Evolutionary conservation across 2,113 vertebrate species (phyloP), one percentile per base, ranked within the genome.

Genomic region (Tiliqua scincoides): DNA sequence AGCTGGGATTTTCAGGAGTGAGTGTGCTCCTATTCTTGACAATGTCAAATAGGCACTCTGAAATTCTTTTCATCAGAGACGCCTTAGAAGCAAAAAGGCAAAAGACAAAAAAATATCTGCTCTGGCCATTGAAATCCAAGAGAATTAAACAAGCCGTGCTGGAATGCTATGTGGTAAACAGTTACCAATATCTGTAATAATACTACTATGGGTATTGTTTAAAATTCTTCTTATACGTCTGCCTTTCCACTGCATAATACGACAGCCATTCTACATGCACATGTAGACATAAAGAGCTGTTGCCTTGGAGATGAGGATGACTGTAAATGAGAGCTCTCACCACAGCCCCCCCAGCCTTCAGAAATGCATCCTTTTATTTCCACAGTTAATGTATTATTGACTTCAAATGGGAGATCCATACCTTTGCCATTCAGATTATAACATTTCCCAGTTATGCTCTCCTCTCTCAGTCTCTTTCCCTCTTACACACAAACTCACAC

Each of bases 151-250:
- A 87, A 61, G 32, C 17, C 0, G 67, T 21, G 75, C 57, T 32
- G 21, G 14, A 87, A 89, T 5, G 82, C 62, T 75, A 59, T 23
- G 9, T 8, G 65, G 3, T 73, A 86, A 80, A 86, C n/a, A 74
- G 12, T 63, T 80, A 80, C 57, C 77, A 86, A 80, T 86, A 86
- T 74, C 59, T 81, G 23, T 23, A 74, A 86, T 80, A 48, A 27
- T 81, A 21, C 40, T 65, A 17, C 15, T 52, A 73, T 73, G 79
- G 23, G 35, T 37, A 79, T 80, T 54, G 59, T 67, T 74, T 74
- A 52, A 79, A 67, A 67, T 54, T 1, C 3, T 61, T 67, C 6
- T 6, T 11, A 0, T 30, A 57, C 0, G 1, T 11, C 0, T 17
- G 65, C 7, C 37, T 87, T 79, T 83, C 70, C 10, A 18, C 17